A percentile compares a stretch with the other conserved stretches of the same genome.
These are phyloP conservation scores for Proisotoma minuta DNA, from an alignment of 2,888 invertebrate genomes.

Conservation along the genomic window DNA sequence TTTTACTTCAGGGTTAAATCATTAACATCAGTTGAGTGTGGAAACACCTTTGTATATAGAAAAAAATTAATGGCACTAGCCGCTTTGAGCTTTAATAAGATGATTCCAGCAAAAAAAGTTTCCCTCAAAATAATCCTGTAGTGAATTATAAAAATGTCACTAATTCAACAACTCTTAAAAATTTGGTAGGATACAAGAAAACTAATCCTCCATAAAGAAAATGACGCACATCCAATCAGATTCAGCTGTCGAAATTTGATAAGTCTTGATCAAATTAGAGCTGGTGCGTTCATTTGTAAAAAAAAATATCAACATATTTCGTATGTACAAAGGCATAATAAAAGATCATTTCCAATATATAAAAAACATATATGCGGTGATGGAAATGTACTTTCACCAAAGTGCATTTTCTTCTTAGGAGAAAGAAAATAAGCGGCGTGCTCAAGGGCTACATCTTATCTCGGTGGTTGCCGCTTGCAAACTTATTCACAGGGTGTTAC, in stretches of 20 bases:
- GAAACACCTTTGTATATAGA: slow-evolving; percentile 1
- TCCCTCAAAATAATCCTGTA: slow-evolving; percentile 18
- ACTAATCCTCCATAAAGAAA: slow-evolving; percentile 12
- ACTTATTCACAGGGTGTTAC: slow-evolving; percentile 31
- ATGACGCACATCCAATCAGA: not conserved
- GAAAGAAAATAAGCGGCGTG: slow-evolving; percentile 31
- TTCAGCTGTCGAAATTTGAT: slow-evolving; percentile 9
- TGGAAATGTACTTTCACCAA: slow-evolving; percentile 25
- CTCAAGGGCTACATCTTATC: slow-evolving; percentile 45
- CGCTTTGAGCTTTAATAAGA: slow-evolving; percentile 5
- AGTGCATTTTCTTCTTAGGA: slow-evolving; percentile 32
- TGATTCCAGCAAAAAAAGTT: not conserved
- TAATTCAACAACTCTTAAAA: slow-evolving; percentile 2
- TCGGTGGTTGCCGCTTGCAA: slow-evolving; percentile 43
- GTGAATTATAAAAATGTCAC: slow-evolving; percentile 11
- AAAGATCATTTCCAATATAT: slow-evolving; percentile 10
- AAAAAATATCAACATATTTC: slow-evolving; percentile 6
- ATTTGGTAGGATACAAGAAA: slow-evolving; percentile 17
- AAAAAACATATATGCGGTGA: slow-evolving; percentile 10
- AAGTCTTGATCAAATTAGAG: not conserved
- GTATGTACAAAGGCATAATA: slow-evolving; percentile 8
- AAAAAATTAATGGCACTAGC: slow-evolving; percentile 1
- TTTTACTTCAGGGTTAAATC: not conserved
- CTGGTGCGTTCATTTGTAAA: slow-evolving; percentile 13
- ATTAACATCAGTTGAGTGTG: not conserved